phyloP scores from a whole-genome alignment of 2,888 invertebrate species.

The Diplazon laetatorius region DNA sequence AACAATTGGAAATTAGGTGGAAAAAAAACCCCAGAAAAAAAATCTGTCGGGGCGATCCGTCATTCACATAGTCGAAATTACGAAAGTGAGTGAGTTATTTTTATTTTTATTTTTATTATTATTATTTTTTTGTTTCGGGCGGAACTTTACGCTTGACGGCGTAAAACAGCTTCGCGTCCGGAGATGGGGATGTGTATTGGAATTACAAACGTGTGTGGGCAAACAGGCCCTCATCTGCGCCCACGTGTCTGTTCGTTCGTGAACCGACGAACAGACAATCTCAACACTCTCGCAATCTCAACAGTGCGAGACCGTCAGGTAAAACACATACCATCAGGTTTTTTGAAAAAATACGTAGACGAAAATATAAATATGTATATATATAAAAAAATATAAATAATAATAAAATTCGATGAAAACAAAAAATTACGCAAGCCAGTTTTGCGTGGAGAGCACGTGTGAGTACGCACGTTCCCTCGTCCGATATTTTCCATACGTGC shows the following conservation, averaged over 20 bases:
- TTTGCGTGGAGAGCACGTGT: conserved; percentile 26
- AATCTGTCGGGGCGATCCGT: no score
- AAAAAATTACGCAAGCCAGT: conserved; percentile 4
- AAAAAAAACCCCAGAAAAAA: no score
- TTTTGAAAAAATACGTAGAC: conserved; percentile 21
- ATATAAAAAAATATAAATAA: not conserved
- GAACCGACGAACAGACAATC: conserved; percentile 27
- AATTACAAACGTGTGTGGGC: conserved; percentile 76
- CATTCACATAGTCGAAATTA: no score
- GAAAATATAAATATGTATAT: not conserved
- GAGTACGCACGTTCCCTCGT: conserved; percentile 17
- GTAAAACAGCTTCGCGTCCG: conserved; percentile 6
- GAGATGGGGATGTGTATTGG: conserved; percentile 42
- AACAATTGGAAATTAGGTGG: no score
- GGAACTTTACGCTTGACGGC: conserved; percentile 1
- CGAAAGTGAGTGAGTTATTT: conserved; percentile 32
- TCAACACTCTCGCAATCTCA: conserved; percentile 22
- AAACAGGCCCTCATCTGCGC: conserved; percentile 76
- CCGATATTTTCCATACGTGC: conserved; percentile 39
- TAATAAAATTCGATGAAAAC: no score
- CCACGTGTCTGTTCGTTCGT: conserved; percentile 70
- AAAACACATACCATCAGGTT: conserved; percentile 3
- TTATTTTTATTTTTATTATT: no score
- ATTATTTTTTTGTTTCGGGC: no score
- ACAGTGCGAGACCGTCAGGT: not conserved